These are phyloP conservation scores for Diplazon laetatorius DNA, from an alignment of 2,888 invertebrate genomes.

Conservation along the genomic window DNA sequence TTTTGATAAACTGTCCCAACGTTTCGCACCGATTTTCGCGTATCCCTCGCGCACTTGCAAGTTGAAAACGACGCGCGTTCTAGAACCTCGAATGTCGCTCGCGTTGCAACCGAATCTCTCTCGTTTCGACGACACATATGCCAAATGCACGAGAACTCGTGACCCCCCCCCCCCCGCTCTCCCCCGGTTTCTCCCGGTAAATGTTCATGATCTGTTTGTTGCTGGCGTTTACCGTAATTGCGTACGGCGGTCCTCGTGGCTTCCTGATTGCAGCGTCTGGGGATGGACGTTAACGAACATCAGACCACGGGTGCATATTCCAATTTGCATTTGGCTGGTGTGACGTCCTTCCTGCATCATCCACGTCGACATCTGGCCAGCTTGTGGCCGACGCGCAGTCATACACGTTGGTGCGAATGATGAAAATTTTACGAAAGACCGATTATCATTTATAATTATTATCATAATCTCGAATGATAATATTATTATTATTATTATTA, in stretches of 20 bases:
- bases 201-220: conserved; percentile 27
- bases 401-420: background rate
- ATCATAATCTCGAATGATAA: too few relatives aligned
- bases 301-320: conserved; percentile 60
- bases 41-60: background rate
- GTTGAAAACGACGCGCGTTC: conserved; percentile 6
- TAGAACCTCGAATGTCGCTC: conserved; percentile 18
- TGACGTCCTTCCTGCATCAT: conserved; percentile 12
- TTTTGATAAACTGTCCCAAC: conserved; percentile 9
- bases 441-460: background rate
- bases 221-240: conserved; percentile 27
- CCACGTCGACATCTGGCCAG: conserved; percentile 2
- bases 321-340: conserved; percentile 69
- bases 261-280: conserved; percentile 65
- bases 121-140: conserved; percentile 2
- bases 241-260: conserved; percentile 25
- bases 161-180: background rate
- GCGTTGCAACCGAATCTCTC: conserved; percentile 5
- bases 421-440: background rate
- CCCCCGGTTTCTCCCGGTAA: background rate
- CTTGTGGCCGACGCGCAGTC: background rate
- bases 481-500: too few relatives aligned
- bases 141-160: conserved; percentile 25
- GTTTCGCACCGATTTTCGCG: background rate
- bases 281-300: conserved; percentile 70